Percentiles rank a stretch among this genome's conserved stretches.
These are phyloP conservation scores for Athene noctua DNA, from an alignment of 2,113 vertebrate species.

Conservation along the genomic window DNA sequence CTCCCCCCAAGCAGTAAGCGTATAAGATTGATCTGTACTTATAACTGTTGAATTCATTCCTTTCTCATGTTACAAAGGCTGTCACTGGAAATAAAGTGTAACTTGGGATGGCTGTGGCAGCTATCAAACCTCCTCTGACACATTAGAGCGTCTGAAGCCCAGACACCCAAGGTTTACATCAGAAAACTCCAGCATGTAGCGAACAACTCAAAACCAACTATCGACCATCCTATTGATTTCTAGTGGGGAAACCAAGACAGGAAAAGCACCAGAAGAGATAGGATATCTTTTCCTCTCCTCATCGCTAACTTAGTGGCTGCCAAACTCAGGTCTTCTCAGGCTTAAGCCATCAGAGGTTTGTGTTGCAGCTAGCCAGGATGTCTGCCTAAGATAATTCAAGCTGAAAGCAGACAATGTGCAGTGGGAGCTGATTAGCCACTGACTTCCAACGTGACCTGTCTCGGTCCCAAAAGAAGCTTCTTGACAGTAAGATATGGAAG, in stretches of 20 bases:
- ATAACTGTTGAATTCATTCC: slow-evolving; percentile 65
- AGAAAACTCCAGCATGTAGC: slow-evolving; percentile 73
- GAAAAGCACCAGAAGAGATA: slow-evolving; percentile 77
- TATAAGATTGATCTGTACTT: slow-evolving; percentile 67
- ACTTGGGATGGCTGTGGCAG: slow-evolving; percentile 67
- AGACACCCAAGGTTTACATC: slow-evolving; percentile 75
- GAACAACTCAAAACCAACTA: slow-evolving; percentile 82
- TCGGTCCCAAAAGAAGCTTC: slow-evolving; percentile 54
- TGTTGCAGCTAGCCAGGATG: slow-evolving; percentile 77
- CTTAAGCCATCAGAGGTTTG: slow-evolving; percentile 69
- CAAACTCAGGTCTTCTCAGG: slow-evolving; percentile 68
- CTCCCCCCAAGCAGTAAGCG: neutral
- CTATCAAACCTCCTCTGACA: slow-evolving; percentile 72
- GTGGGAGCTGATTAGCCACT: slow-evolving; percentile 67
- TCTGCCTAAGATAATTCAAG: slow-evolving; percentile 80
- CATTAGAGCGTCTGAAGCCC: slow-evolving; percentile 72
- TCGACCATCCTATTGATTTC: slow-evolving; percentile 83
- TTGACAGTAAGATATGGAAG: slow-evolving; percentile 49
- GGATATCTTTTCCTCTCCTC: slow-evolving; percentile 74
- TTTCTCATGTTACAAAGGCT: slow-evolving; percentile 75
- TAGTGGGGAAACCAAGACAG: slow-evolving; percentile 70
- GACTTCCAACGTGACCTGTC: slow-evolving; percentile 69
- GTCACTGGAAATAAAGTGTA: slow-evolving; percentile 77
- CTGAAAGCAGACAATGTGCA: slow-evolving; percentile 70
- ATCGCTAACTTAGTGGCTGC: slow-evolving; percentile 65